A percentile compares a stretch with the other conserved stretches of the same genome.
These are phyloP conservation scores for Apamea epomidion DNA, from an alignment of 2,888 invertebrate species.

Conservation along the genomic window DNA sequence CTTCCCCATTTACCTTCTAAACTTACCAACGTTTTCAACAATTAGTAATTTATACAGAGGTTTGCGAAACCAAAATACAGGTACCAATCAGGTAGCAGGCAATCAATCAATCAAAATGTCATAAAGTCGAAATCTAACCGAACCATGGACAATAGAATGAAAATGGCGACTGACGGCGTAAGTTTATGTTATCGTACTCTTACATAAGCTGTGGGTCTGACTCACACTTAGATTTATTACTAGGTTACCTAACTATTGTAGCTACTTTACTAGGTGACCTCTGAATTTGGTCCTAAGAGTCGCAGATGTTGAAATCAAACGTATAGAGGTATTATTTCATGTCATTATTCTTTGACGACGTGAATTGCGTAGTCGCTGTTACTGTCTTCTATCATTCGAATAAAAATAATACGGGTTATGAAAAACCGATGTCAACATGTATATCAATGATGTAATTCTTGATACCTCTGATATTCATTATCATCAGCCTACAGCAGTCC, in stretches of 20 bases:
- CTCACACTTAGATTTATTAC: constrained; percentile 31
- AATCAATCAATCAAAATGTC: constrained; percentile 44
- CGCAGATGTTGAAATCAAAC: constrained; percentile 23
- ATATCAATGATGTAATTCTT: background rate
- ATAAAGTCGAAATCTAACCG: constrained; percentile 10
- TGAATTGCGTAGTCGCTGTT: background rate
- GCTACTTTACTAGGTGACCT: constrained; percentile 34
- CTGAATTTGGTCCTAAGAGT: constrained; percentile 26
- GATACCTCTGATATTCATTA: background rate
- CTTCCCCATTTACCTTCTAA: constrained; percentile 2
- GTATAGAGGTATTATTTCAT: background rate
- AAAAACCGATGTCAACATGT: background rate
- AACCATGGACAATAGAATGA: constrained; percentile 41
- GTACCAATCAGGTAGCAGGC: background rate
- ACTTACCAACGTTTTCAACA: background rate
- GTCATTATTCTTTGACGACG: constrained; percentile 3
- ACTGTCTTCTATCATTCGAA: background rate
- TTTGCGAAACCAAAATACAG: constrained; percentile 19
- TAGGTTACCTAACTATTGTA: constrained; percentile 41
- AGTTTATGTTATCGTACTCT: constrained; percentile 24
- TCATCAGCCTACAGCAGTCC: no score
- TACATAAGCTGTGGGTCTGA: constrained; percentile 43
- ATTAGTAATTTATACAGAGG: background rate
- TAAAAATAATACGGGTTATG: background rate
- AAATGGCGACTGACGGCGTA: constrained; percentile 15